Base-by-base conservation (phyloP, 1,140 invertebrate species). In the Zelostemma sp. region DNA sequence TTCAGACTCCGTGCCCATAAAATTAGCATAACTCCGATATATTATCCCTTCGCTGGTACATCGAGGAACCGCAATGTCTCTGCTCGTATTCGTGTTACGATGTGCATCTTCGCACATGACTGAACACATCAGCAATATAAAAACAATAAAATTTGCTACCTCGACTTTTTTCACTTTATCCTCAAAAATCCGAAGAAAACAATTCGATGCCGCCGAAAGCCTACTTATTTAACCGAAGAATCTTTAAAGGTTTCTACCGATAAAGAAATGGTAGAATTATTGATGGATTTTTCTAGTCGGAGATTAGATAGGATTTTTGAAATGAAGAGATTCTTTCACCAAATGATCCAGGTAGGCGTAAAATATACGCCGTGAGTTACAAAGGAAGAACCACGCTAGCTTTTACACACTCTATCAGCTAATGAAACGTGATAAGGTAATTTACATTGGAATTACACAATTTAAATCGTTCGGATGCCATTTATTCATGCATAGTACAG, bases 21-120 rank as follows among this genome's bases (percentile, higher is more conserved):
- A 79, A 79, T 80, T 80, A 79, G 73, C 77, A 78, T 79, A 80
- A 80, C 73, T 75, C 47, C 62, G 61, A 77, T 76, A 77, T 76
- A 75, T 77, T 77, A 76, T 78, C 66, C 57, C 16, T 40, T 3
- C 40, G 40, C 5, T 31, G 45, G 50, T 54, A 55, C 63, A 54
- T 33, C 33, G 18, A 38, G 57, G 33, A 57, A 54, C 50, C 55
- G 41, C 68, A 43, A 59, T 55, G 41, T 68, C 43, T n/a, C 18
- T 35, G 53, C 38, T 62, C 38, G 28, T 18, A 48, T 47, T 38
- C 54, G 28, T 41, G n/a, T 41, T 41, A 41, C 40, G 14, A 5
- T 15, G 40, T 41, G 40, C 40, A 41, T 5, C 40, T 41, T 41
- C 40, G 40, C 40, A 41, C 40, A 5, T 41, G 40, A 41, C 5